Base-by-base conservation (phyloP, 1,140 invertebrate species). In the Musca vetustissima region DNA sequence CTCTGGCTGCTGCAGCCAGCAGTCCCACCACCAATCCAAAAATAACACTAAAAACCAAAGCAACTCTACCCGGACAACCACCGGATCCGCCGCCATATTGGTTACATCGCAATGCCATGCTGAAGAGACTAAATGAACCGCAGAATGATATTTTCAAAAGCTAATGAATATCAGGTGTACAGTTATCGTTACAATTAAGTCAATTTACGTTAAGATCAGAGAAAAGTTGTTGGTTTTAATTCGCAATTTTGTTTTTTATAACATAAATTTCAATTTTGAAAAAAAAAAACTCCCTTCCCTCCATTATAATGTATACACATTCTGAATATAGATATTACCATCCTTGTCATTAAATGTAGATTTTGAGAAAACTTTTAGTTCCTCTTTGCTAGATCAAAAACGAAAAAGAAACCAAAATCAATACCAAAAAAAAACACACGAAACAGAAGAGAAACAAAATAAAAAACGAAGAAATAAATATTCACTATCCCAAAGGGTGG, bases 11-110 rank as follows among this genome's bases (percentile, higher is more conserved):
- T 22, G 66, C 53, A 24, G 75, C 19, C 15, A 85, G 86, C 57
- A 79, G 72, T 22, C 59, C 48, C 22, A 73, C 36, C n/a, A 85
- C 86, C 59, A 78, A 85, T 11, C 84, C 85, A 71, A 83, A 84
- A 7, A 84, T 84, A 11, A 86, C 87, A 64, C 73, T 88, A 14
- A 88, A 87, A 75, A 85, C 85, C 13, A 86, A 85, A 74, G 84
- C 86, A 1, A 81, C 85, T 64, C 81, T 87, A 74, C 85, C 86
- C 3, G 85, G 80, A 21, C 80, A 82, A 25, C 77, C 80, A 0
- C 80, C 80, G 0, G 80, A 82, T 73, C 80, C 80, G 43, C 80
- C 80, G 14, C 80, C 80, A 49, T 82, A 82, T 71, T 82, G 80
- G 80, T 64, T 82, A 15, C 80, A 82, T 25, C 75, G 80, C 25